phyloP scores from a whole-genome alignment of 1,140 invertebrate genomes.

The Bombyx mandarina region DNA sequence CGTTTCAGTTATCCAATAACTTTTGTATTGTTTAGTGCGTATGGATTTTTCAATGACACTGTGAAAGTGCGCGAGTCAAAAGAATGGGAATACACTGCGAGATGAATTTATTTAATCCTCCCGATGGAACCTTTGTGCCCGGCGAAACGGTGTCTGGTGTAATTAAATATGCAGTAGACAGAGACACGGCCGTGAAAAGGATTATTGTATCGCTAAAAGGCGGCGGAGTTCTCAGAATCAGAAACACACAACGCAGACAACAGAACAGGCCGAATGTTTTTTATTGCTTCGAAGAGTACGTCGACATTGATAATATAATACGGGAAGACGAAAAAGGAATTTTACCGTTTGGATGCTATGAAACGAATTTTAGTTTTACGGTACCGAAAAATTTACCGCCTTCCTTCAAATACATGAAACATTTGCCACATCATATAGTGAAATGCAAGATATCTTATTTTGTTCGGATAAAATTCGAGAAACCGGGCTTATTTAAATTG shows the following conservation, averaged over 20 bases:
- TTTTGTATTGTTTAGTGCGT: too few relatives aligned
- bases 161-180: slow-evolving; percentile 4
- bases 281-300: not conserved
- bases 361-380: slow-evolving; percentile 1
- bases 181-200: slow-evolving; percentile 4
- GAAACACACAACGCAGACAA: not conserved
- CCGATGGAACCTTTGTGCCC: slow-evolving; percentile 1
- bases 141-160: slow-evolving; percentile 2
- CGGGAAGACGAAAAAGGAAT: not conserved
- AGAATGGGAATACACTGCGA: slow-evolving; percentile 1
- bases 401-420: slow-evolving; percentile 2
- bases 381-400: slow-evolving; percentile 8
- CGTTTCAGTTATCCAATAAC: too few relatives aligned
- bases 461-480: slow-evolving; percentile 6
- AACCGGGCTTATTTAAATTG: not conserved
- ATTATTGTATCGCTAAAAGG: slow-evolving; percentile 4
- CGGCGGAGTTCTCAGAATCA: not conserved
- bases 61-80: too few relatives aligned
- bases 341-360: not conserved
- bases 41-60: too few relatives aligned
- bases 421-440: not conserved
- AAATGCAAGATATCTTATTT: slow-evolving; percentile 6
- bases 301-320: slow-evolving; percentile 1
- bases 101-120: not conserved
- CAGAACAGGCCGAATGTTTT: not conserved